Conservation (phyloP, 37 sponge, comb jelly and placozoan genomes). For the Axinella damicornis region DNA sequence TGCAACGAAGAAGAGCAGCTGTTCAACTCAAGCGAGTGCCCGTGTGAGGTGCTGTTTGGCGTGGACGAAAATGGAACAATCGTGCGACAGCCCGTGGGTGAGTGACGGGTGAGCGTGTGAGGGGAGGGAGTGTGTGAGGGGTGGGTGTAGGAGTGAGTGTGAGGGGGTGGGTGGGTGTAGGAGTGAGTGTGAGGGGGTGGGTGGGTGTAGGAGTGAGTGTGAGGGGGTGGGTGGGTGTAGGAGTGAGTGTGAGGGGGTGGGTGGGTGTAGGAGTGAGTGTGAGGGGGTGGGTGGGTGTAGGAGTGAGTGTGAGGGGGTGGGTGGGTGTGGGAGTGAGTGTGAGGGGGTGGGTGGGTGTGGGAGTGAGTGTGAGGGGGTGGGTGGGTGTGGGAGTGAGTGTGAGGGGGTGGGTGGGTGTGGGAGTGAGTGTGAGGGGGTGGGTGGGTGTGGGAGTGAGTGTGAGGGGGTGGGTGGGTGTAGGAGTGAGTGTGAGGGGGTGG, state of each 20-base stretch:
- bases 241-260: too few species aligned
- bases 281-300: too few species aligned
- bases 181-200: too few species aligned
- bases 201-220: background rate
- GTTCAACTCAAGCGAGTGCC: conserved; percentile 55
- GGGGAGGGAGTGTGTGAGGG: background rate
- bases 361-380: too few species aligned
- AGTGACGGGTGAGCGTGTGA: conserved; percentile 1
- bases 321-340: too few species aligned
- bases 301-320: too few species aligned
- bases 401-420: background rate
- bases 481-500: background rate
- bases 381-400: too few species aligned
- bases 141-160: conserved; percentile 5
- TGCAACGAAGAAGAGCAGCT: conserved; percentile 19
- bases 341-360: too few species aligned
- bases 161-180: background rate
- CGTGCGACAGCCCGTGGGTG: conserved; percentile 23
- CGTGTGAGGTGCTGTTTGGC: conserved; percentile 61
- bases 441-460: background rate
- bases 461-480: too few species aligned
- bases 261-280: background rate
- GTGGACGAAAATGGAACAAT: conserved; percentile 7
- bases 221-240: too few species aligned
- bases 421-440: background rate